Evolutionary conservation across 2,113 vertebrate species (phyloP).

Genomic region (Synchiropus splendidus): DNA sequence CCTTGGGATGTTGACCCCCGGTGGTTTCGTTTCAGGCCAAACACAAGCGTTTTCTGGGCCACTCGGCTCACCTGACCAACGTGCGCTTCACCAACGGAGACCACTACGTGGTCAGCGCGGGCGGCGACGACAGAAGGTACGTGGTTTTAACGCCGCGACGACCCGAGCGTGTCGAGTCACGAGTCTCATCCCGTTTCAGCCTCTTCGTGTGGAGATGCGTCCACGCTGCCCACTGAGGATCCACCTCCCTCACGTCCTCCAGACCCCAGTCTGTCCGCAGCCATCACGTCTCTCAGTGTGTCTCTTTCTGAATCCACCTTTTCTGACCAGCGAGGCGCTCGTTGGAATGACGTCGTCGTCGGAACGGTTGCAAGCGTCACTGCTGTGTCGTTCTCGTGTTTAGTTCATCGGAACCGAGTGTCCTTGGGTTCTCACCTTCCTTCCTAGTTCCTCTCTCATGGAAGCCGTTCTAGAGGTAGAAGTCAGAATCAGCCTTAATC

Average conservation of each 20-base stretch:
- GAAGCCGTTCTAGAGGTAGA: conserved; percentile 53
- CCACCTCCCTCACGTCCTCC: conserved; percentile 22
- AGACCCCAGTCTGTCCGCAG: conserved; percentile 22
- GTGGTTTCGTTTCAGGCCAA: conserved; percentile 76
- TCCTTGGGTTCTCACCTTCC: conserved; percentile 25
- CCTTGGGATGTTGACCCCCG: too few relatives aligned
- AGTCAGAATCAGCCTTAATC: conserved; percentile 69
- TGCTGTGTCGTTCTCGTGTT: not conserved
- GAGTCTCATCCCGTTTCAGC: conserved; percentile 31
- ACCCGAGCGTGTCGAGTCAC: not conserved
- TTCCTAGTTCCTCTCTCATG: conserved; percentile 29
- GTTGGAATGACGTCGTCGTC: too few relatives aligned
- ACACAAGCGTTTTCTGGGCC: conserved; percentile 94
- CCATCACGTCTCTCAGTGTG: conserved; percentile 10
- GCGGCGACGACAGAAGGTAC: conserved; percentile 94
- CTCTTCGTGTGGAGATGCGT: conserved; percentile 96
- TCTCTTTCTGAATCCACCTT: conserved; percentile 11
- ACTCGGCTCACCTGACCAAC: conserved; percentile 92
- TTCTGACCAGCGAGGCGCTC: too few relatives aligned
- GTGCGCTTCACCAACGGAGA: conserved; percentile 89
- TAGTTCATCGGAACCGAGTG: not conserved
- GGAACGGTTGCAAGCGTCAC: conserved; percentile 7
- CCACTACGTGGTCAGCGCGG: conserved; percentile 85
- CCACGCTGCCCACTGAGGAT: conserved; percentile 79
- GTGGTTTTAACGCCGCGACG: not conserved